Conservation (phyloP, 2,113 vertebrate species). For the Abramis brama region DNA sequence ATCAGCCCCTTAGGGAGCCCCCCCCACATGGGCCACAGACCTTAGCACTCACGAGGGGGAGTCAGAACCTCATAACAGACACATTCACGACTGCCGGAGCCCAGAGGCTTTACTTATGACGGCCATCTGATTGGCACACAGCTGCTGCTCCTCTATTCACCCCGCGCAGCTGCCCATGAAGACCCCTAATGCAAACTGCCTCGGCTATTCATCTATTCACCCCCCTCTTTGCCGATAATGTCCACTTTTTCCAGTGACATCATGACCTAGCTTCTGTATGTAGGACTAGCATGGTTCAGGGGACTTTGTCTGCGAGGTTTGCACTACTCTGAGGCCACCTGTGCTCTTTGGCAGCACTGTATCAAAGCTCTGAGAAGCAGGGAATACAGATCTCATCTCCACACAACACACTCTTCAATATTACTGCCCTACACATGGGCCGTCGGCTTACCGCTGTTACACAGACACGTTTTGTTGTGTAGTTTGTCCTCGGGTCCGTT, state of each 20-base stretch:
- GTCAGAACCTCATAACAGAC: not conserved
- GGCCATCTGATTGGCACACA: slow-evolving; percentile 48
- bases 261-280: not conserved
- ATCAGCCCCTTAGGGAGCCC: slow-evolving; percentile 15
- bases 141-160: slow-evolving; percentile 71
- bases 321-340: not conserved
- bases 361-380: slow-evolving; percentile 5
- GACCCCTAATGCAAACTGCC: not conserved
- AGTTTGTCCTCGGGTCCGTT: slow-evolving; percentile 59
- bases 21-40: not conserved
- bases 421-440: slow-evolving; percentile 17
- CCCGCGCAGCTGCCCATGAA: slow-evolving; percentile 54
- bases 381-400: not conserved
- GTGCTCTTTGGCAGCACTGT: not conserved
- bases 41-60: not conserved
- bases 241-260: not conserved
- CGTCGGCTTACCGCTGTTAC: not conserved
- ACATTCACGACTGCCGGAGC: not conserved
- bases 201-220: not conserved
- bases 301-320: not conserved
- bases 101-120: slow-evolving; percentile 6
- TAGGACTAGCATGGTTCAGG: not conserved
- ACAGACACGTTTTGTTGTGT: slow-evolving; percentile 36
- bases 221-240: not conserved
- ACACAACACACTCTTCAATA: not conserved